Percentiles rank a stretch among this genome's conserved stretches.
Evolutionary conservation across 2,888 invertebrate genomes (phyloP).

Genomic region (Callyntrura guangdongensis): DNA sequence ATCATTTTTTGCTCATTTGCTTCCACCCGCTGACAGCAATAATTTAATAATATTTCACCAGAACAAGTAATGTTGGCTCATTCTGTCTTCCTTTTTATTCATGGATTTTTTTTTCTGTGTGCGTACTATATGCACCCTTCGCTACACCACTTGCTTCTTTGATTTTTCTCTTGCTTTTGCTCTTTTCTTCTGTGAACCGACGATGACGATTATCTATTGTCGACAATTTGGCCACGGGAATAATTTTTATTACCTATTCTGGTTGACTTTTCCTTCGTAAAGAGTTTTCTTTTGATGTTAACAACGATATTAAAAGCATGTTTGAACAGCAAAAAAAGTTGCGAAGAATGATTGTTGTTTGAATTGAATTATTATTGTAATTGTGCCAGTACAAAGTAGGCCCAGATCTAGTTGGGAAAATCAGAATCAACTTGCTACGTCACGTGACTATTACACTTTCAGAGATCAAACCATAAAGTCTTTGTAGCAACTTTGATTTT

Average conservation of each 20-base stretch:
- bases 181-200: constrained; percentile 23
- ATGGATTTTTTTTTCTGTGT: constrained; percentile 16
- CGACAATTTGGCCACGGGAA: constrained; percentile 82
- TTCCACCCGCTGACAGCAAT: constrained; percentile 78
- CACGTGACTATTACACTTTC: neutral
- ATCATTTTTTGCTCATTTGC: constrained; percentile 76
- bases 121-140: constrained; percentile 15
- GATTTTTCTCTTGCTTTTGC: constrained; percentile 20
- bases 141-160: constrained; percentile 32
- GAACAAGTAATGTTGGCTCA: constrained; percentile 72
- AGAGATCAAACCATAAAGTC: neutral
- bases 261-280: constrained; percentile 73
- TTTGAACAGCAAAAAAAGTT: constrained; percentile 23
- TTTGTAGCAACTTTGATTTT: neutral
- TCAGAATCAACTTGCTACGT: neutral
- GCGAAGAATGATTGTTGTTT: constrained; percentile 18
- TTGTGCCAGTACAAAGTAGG: constrained; percentile 19
- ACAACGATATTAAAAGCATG: constrained; percentile 59
- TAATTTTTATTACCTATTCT: constrained; percentile 74
- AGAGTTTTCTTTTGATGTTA: constrained; percentile 59
- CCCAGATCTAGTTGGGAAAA: constrained; percentile 38
- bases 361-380: constrained; percentile 53
- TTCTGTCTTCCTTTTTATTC: constrained; percentile 54
- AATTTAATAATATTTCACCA: constrained; percentile 77
- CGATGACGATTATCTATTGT: constrained; percentile 60